Percentiles rank a stretch among this genome's conserved stretches.
Conservation (phyloP, 2,888 invertebrate genomes). For the Drosophila recens region DNA sequence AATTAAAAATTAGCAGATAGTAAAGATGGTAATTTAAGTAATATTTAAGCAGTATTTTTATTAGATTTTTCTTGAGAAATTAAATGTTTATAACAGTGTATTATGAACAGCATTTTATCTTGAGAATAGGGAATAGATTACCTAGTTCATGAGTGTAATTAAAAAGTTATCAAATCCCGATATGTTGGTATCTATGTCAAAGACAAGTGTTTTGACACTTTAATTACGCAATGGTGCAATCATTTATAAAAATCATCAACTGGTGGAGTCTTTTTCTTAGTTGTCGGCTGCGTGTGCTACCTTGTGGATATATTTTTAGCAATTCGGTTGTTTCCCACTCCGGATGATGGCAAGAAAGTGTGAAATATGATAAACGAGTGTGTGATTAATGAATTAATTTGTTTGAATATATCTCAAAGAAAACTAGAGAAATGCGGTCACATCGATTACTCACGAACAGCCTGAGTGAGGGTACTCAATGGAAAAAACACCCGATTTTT, state of each 20-base stretch:
- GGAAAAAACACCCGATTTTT: conserved; percentile 26
- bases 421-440: conserved; percentile 11
- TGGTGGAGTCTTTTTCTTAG: conserved; percentile 2
- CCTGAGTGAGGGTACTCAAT: conserved; percentile 12
- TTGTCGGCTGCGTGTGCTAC: neutral
- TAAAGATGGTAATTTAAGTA: neutral
- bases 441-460: conserved; percentile 12
- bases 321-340: neutral
- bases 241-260: conserved; percentile 5
- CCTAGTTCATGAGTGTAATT: conserved; percentile 14
- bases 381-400: neutral
- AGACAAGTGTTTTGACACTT: conserved; percentile 7
- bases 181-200: conserved; percentile 10
- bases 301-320: neutral
- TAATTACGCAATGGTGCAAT: conserved; percentile 8
- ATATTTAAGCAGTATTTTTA: neutral
- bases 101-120: conserved; percentile 4
- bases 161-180: conserved; percentile 19
- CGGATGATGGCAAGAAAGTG: neutral
- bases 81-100: neutral
- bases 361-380: neutral
- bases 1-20: neutral
- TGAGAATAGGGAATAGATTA: neutral
- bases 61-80: neutral
- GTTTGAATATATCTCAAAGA: neutral